phyloP scores from a whole-genome alignment of 2,113 vertebrate species.

The Plecotus auritus region DNA sequence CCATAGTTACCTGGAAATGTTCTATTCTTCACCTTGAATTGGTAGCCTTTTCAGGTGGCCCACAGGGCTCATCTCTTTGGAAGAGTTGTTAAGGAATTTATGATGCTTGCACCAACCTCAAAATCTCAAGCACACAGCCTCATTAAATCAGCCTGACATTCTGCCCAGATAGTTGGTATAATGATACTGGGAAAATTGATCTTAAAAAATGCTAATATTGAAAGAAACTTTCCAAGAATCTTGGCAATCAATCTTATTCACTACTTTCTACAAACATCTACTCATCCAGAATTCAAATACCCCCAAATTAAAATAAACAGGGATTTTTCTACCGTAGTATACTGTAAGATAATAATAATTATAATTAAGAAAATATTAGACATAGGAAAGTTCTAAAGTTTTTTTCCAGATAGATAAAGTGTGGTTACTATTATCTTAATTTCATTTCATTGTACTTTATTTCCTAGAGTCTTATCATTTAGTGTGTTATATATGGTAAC shows the following conservation, averaged over 20 bases:
- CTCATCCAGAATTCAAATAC: not conserved
- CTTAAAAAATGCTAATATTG: not conserved
- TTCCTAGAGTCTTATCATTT: not conserved
- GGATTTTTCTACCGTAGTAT: not conserved
- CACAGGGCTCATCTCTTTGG: not conserved
- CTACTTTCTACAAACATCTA: not conserved
- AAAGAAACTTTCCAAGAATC: not conserved
- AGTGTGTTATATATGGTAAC: not conserved
- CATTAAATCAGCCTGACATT: not conserved
- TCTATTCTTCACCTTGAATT: not conserved
- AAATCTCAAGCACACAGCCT: not conserved
- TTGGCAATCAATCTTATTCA: not conserved
- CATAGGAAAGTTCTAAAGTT: not conserved
- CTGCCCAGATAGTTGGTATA: not conserved
- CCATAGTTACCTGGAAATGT: not conserved
- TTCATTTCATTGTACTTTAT: not conserved
- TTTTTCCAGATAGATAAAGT: not conserved
- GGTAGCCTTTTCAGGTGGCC: not conserved
- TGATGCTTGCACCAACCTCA: not conserved
- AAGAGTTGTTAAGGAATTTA: not conserved
- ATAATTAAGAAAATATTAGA: not conserved
- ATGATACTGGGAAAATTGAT: not conserved
- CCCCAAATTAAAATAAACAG: not conserved
- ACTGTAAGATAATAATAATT: not conserved
- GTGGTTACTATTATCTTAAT: not conserved